These are phyloP conservation scores for Conus ventricosus DNA, from an alignment of 1,140 invertebrate genomes.

Conservation along the genomic window DNA sequence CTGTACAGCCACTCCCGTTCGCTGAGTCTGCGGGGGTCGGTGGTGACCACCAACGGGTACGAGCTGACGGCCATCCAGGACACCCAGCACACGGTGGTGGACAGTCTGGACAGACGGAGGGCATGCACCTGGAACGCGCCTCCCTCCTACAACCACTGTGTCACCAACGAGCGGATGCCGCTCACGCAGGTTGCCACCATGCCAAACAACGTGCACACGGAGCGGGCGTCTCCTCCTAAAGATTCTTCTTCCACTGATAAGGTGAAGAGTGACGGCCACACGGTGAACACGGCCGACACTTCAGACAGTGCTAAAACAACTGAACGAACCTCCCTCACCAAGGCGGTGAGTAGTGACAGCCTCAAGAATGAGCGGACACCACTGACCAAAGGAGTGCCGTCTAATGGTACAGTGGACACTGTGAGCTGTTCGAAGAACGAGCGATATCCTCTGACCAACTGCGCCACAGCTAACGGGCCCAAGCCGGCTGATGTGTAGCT, in stretches of 20 bases:
- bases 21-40: constrained; percentile 25
- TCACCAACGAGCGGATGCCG: neutral
- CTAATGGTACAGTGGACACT: neutral
- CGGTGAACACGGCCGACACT: neutral
- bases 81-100: constrained; percentile 10
- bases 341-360: neutral
- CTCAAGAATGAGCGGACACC: neutral
- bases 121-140: neutral
- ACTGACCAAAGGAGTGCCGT: neutral
- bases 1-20: constrained; percentile 35
- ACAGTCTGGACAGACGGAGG: neutral
- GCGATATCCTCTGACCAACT: neutral
- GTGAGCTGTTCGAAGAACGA: neutral
- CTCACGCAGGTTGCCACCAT: neutral
- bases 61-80: constrained; percentile 43
- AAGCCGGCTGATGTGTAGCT: neutral
- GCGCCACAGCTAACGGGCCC: neutral
- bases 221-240: neutral
- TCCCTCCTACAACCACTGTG: neutral
- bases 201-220: neutral
- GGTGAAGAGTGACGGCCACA: neutral
- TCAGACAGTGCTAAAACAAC: neutral
- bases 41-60: constrained; percentile 42
- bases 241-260: neutral
- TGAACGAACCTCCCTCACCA: neutral